Evolutionary conservation across 2,888 invertebrate genomes (phyloP).

Genomic region (Tenthredo livida): DNA sequence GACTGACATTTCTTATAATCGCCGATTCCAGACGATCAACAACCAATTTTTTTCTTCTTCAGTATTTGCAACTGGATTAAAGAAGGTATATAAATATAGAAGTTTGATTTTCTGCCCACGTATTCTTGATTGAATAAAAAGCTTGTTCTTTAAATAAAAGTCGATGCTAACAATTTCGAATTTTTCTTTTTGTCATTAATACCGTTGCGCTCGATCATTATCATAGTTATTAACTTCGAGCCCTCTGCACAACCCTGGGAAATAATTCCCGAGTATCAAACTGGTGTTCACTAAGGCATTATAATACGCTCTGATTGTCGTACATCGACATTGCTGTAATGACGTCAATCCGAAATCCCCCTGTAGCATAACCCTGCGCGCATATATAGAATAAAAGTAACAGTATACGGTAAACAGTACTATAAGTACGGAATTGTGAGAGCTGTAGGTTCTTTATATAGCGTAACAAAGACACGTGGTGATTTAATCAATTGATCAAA

Average conservation of each 20-base stretch:
- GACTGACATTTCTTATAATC: not conserved
- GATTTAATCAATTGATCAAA: not conserved
- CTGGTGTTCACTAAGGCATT: constrained; percentile 8
- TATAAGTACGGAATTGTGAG: not conserved
- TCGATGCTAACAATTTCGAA: not conserved
- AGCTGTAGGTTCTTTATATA: not conserved
- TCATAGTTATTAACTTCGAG: not conserved
- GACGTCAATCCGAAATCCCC: constrained; percentile 39
- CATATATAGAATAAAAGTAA: constrained; percentile 41
- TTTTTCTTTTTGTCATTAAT: not conserved
- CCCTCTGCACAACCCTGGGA: not conserved
- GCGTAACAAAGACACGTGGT: not conserved
- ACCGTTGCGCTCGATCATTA: not conserved
- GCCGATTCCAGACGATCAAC: not conserved
- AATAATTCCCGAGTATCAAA: constrained; percentile 10
- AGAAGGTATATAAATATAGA: not conserved
- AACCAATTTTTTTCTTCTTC: not conserved
- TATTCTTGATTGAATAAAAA: not conserved
- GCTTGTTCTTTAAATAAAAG: not conserved
- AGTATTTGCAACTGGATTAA: not conserved
- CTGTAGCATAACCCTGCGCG: constrained; percentile 5
- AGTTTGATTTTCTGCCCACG: not conserved
- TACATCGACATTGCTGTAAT: constrained; percentile 36
- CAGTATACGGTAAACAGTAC: not conserved
- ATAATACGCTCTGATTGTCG: constrained; percentile 47